A percentile compares a stretch with the other conserved stretches of the same genome.
These are phyloP conservation scores for Ptyas mucosa DNA, from an alignment of 2,113 vertebrate genomes.

Conservation along the genomic window DNA sequence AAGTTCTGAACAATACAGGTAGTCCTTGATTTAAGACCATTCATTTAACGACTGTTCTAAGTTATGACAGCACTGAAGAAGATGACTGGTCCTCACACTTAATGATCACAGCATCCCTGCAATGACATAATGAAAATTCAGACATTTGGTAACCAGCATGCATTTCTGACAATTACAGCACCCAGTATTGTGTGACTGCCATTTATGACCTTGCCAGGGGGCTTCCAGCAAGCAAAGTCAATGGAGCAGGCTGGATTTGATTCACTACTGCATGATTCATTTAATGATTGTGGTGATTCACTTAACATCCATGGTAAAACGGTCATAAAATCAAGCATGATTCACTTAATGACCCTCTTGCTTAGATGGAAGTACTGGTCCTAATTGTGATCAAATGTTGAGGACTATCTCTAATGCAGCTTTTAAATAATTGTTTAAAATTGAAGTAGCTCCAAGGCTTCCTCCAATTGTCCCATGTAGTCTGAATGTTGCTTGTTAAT, in stretches of 20 bases:
- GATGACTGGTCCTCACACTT: background rate
- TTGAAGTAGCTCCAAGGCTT: background rate
- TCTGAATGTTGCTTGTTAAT: background rate
- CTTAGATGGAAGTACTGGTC: background rate
- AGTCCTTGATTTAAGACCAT: background rate
- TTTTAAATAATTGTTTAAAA: background rate
- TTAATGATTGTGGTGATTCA: background rate
- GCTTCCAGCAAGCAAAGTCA: background rate
- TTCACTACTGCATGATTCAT: background rate
- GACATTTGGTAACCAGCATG: background rate
- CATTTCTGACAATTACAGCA: background rate
- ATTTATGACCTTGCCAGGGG: background rate
- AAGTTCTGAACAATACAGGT: background rate
- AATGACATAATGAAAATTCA: background rate
- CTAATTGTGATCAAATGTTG: background rate
- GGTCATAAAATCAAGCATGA: background rate
- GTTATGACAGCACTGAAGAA: background rate
- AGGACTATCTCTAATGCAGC: background rate
- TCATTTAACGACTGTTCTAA: background rate
- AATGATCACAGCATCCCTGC: background rate
- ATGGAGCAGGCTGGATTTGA: background rate
- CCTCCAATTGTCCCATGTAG: no score
- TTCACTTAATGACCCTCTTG: background rate
- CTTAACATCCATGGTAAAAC: background rate
- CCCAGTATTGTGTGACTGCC: background rate